These are phyloP conservation scores for Geothlypis trichas DNA, from an alignment of 2,113 vertebrate genomes.

Conservation along the genomic window DNA sequence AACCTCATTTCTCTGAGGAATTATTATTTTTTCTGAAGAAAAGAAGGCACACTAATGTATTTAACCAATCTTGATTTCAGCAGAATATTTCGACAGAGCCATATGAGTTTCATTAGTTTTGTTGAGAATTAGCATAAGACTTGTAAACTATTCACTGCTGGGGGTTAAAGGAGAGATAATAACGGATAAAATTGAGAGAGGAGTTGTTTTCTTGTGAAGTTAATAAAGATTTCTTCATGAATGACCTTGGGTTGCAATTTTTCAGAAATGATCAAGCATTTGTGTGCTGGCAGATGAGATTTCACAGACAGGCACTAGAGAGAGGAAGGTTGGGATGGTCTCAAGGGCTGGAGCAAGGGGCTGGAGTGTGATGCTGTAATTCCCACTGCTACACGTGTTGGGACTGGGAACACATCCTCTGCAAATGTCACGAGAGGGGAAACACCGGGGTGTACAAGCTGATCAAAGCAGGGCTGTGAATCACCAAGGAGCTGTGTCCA, in stretches of 20 bases:
- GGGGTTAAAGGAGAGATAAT: neutral
- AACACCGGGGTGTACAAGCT: slow-evolving; percentile 23
- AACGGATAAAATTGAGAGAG: neutral
- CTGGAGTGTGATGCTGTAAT: neutral
- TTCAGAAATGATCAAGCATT: neutral
- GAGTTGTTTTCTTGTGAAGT: neutral
- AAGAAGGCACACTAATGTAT: neutral
- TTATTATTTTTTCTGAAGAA: neutral
- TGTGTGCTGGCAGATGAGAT: neutral
- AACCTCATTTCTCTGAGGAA: slow-evolving; percentile 25
- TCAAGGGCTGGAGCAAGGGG: neutral
- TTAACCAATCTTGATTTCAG: slow-evolving; percentile 15
- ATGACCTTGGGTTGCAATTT: neutral
- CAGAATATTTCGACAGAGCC: neutral
- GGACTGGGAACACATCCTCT: slow-evolving; percentile 16
- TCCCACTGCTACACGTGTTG: neutral
- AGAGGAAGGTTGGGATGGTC: neutral
- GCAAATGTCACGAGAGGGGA: slow-evolving; percentile 29
- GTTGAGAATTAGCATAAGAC: neutral
- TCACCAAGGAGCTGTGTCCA: slow-evolving; percentile 29
- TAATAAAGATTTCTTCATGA: neutral
- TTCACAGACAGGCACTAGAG: neutral
- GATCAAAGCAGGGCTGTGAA: slow-evolving; percentile 44
- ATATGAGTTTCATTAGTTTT: slow-evolving; percentile 12
- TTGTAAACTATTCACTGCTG: neutral